Evolutionary conservation across 2,888 invertebrate genomes (phyloP).

Genomic region (Epinotia ramella): DNA sequence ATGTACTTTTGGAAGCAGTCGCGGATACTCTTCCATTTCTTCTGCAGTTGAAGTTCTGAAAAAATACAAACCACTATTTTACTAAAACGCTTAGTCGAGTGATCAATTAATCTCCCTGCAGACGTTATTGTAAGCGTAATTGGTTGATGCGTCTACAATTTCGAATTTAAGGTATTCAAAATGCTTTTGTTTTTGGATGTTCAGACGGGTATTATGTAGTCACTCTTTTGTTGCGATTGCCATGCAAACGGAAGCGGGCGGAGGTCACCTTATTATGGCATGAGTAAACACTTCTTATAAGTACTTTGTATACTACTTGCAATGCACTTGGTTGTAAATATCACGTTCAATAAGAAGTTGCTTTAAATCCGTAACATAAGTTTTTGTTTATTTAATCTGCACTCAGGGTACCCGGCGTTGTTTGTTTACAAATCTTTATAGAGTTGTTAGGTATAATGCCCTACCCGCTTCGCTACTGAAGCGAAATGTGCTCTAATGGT

Average conservation of each 20-base stretch:
- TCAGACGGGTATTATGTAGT: constrained; percentile 10
- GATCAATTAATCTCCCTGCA: constrained; percentile 6
- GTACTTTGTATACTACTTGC: not conserved
- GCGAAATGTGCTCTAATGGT: constrained; percentile 23
- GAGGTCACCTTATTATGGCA: constrained; percentile 22
- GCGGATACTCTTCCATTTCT: constrained; percentile 80
- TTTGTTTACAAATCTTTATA: constrained; percentile 30
- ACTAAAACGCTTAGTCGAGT: constrained; percentile 1
- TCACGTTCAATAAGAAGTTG: constrained; percentile 11
- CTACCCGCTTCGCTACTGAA: constrained; percentile 13
- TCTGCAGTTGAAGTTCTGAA: constrained; percentile 78
- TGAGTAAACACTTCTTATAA: constrained; percentile 11
- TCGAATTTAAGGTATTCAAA: not conserved
- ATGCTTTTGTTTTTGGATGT: not conserved
- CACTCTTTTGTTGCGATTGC: constrained; percentile 17
- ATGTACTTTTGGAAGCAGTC: constrained; percentile 76
- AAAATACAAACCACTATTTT: constrained; percentile 48
- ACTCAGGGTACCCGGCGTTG: constrained; percentile 30
- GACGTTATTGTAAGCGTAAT: not conserved
- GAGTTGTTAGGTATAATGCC: constrained; percentile 7
- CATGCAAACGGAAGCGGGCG: not conserved
- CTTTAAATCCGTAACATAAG: constrained; percentile 20
- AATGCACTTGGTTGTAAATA: constrained; percentile 28
- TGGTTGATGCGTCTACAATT: constrained; percentile 2
- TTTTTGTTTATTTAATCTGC: constrained; percentile 34